Evolutionary conservation across 1,140 invertebrate species (phyloP).

Genomic region (Dendrolimus punctatus): DNA sequence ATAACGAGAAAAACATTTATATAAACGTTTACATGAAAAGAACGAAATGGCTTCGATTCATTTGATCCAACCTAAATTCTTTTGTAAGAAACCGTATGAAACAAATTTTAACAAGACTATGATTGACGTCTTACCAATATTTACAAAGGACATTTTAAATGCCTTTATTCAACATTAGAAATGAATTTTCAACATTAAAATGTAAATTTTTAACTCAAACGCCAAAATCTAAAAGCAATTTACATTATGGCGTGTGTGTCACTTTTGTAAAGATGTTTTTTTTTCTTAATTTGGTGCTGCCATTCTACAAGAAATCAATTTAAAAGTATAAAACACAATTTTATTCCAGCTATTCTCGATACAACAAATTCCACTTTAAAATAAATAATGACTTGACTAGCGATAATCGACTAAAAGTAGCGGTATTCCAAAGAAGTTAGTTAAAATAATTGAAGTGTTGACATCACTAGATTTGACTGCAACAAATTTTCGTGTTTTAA

Average conservation of each 20-base stretch:
- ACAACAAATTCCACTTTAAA: neutral
- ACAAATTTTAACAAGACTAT: slow-evolving; percentile 20
- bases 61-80: slow-evolving; percentile 59
- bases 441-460: neutral
- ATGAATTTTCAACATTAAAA: slow-evolving; percentile 55
- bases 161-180: slow-evolving; percentile 46
- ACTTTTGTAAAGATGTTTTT: slow-evolving; percentile 60
- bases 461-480: slow-evolving; percentile 11
- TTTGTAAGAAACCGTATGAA: slow-evolving; percentile 25
- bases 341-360: slow-evolving; percentile 2
- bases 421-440: neutral
- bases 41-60: slow-evolving; percentile 65
- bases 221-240: slow-evolving; percentile 68
- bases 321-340: neutral
- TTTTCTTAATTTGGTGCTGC: slow-evolving; percentile 19
- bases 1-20: slow-evolving; percentile 20
- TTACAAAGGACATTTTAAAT: slow-evolving; percentile 65
- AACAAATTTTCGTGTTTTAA: slow-evolving; percentile 15
- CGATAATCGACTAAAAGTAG: neutral
- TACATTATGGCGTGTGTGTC: slow-evolving; percentile 71
- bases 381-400: neutral
- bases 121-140: slow-evolving; percentile 56
- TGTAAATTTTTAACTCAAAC: slow-evolving; percentile 64
- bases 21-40: slow-evolving; percentile 37
- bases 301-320: slow-evolving; percentile 9